These are phyloP conservation scores for Pelusios castaneus DNA, from an alignment of 2,113 vertebrate species.

Conservation along the genomic window DNA sequence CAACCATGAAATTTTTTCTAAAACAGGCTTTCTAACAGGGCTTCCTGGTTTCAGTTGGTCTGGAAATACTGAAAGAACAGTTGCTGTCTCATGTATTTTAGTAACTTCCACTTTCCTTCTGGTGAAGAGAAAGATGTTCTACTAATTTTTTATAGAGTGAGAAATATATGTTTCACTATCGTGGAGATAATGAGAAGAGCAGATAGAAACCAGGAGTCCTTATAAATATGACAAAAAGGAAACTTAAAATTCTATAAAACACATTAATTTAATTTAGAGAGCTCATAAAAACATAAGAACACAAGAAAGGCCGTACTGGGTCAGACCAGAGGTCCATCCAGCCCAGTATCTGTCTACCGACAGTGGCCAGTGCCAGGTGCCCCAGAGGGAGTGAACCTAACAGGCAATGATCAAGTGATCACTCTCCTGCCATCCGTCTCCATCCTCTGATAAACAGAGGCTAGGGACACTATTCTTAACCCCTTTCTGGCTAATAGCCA, in stretches of 20 bases:
- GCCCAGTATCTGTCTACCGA: no score
- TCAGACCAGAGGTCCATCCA: no score
- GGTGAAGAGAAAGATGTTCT: background rate
- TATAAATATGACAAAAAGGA: background rate
- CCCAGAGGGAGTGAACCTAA: no score
- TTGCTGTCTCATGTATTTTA: background rate
- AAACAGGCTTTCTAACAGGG: background rate
- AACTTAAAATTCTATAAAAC: background rate
- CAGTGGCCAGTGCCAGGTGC: no score
- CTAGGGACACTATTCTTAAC: no score
- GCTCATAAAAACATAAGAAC: no score
- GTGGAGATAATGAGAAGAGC: background rate
- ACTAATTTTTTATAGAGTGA: background rate
- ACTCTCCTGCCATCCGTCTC: no score
- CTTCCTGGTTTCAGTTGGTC: background rate
- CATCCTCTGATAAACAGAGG: no score
- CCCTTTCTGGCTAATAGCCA: no score
- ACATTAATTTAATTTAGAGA: background rate
- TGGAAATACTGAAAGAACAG: fast-evolving
- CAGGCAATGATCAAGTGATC: no score
- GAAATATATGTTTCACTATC: background rate
- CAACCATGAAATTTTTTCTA: no score
- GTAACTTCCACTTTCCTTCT: background rate
- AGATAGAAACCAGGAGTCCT: background rate
- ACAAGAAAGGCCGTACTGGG: no score